These are phyloP conservation scores for Aurelia coerulea DNA, from an alignment of 30 jellyfish, hydroid and myxozoan genomes.

Conservation along the genomic window DNA sequence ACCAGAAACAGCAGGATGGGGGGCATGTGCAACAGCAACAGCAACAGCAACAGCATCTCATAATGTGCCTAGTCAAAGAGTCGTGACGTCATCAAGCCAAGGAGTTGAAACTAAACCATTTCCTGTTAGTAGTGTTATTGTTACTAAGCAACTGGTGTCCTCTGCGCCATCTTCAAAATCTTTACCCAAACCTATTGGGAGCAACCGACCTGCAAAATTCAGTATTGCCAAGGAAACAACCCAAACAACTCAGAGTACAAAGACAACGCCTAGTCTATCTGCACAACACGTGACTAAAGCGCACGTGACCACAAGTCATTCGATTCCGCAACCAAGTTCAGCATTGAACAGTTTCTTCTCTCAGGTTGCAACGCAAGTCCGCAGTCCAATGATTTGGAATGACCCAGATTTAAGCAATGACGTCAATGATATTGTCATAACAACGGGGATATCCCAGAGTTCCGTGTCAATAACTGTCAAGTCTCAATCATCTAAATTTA, in stretches of 20 bases:
- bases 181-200: conserved; percentile 95
- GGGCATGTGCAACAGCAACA: conserved; percentile 30
- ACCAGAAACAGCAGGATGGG: conserved; percentile 64
- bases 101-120: neutral
- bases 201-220: conserved; percentile 86
- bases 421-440: conserved; percentile 3
- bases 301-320: conserved; percentile 38
- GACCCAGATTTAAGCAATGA: conserved; percentile 50
- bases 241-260: conserved; percentile 68
- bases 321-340: conserved; percentile 49
- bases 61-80: neutral
- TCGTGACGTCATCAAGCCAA: neutral
- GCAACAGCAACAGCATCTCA: conserved; percentile 22
- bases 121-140: conserved; percentile 40
- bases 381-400: conserved; percentile 99
- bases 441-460: conserved; percentile 39
- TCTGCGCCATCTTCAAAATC: conserved; percentile 41
- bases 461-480: conserved; percentile 16
- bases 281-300: conserved; percentile 57
- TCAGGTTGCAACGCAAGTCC: conserved; percentile 96
- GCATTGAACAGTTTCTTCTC: conserved; percentile 76
- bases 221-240: conserved; percentile 39
- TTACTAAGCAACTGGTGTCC: conserved; percentile 56
- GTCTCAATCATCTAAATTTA: conserved; percentile 15
- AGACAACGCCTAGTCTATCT: conserved; percentile 55